Evolutionary conservation across 2,113 vertebrate genomes (phyloP), one percentile per base, ranked within the genome.

Genomic region (Phyllopteryx taeniolatus): DNA sequence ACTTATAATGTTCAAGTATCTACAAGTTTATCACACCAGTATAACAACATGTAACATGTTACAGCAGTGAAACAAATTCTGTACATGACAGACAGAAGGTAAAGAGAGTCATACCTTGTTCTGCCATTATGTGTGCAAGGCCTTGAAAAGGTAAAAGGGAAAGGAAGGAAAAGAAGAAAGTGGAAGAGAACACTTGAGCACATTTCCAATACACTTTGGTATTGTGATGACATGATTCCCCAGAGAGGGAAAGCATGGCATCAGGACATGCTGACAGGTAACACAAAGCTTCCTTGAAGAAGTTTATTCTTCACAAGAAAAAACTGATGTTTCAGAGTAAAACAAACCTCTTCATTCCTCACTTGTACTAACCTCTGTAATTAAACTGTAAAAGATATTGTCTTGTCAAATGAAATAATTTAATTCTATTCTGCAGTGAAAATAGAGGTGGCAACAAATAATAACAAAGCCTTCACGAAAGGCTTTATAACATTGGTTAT

Each of bases 101-200:
- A 27, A 66, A 73, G 82, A 87, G 80, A 82, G 7, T 90, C 94
- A 85, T 98, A 99, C 97, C 97, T 99, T 98, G 96, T 93, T 99
- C 97, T 75, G 94, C 85, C 96, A 98, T 96, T 93, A 99, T 94
- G 85, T 99, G 96, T 84, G 96, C 95, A 84, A 99, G 90, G 90
- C 96, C 97, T 98, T 94, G 11, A 88, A 65, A 66, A 66, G 68
- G 46, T 7, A 39, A 73, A 27, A 73, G 73, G 83, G 64, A 73
- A n/a, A 81, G 63, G 76, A 57, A 74, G 68, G 17, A 43, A 71
- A 35, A 71, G 49, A 64, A 66, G 47, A 65, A 43, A 82, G 53
- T 67, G 60, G 53, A 65, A 60, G 57, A 61, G 14, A 78, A 65
- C 22, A 70, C 64, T 79, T 80, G 33, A 86, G 72, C 75, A 77